Base-by-base conservation (phyloP, 2,113 vertebrate species). In the Elephantulus edwardii region DNA sequence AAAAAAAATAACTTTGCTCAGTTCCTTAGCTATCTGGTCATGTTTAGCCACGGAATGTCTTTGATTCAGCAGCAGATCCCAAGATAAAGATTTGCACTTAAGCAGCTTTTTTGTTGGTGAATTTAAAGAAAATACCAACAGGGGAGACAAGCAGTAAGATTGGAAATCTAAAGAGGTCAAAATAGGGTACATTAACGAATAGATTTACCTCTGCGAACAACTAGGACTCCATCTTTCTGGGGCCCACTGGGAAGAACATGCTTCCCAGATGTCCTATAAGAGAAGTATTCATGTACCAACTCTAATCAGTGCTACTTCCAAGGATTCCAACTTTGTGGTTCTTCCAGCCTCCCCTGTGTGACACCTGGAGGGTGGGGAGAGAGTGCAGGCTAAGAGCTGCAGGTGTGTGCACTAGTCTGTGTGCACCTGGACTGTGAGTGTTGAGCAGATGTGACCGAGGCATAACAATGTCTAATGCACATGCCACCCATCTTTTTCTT, bases 81-180 rank as follows among this genome's bases (percentile, higher is more conserved):
- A 16, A 88, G 62, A 64, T 80, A 74, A 50, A 54, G 52, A 62
- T 52, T 86, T 50, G 64, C 62, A n/a, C 12, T 6, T 13, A 80
- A 52, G 42, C 28, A 83, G 46, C 83, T 92, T 80, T 62, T 68
- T 70, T 44, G 38, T 80, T 90, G 42, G n/a, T 70, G 54, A 91
- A 77, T 86, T 76, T 68, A 46, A 50, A 58, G 56, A 58, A 90
- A 83, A 44, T 24, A 58, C 38, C 42, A 46, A 24, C 42, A 70
- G 26, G 9, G 3, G 66, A 82, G 38, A 50, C 0, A 1, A 74
- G 48, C 87, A 60, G 42, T 70, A 16, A 76, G 40, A 16, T 11
- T 30, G 33, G 70, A 46, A 70, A 38, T 14, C 24, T 26, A 62
- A 78, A 28, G n/a, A 44, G 48, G 75, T 20, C 13, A 46, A 24